Percentiles rank a stretch among this genome's conserved stretches.
Conservation (phyloP, 2,113 vertebrate genomes). For the Gobius niger region DNA sequence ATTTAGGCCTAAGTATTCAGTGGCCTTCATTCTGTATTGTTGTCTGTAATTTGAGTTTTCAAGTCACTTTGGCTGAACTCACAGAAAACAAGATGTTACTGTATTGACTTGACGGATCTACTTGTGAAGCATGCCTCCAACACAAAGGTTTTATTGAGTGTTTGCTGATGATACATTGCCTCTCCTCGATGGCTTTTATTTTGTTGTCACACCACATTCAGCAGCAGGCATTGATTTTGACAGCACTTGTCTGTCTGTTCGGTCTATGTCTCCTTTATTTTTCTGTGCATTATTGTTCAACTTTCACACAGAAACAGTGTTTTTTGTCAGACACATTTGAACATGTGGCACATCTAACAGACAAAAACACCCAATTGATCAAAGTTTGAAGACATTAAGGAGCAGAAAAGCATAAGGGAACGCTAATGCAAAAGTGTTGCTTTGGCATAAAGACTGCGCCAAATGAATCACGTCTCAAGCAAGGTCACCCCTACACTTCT, state of each 20-base stretch:
- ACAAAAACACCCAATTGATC: background rate
- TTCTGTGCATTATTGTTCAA: conserved; percentile 19
- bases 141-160: conserved; percentile 35
- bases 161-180: conserved; percentile 25
- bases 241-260: conserved; percentile 10
- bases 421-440: conserved; percentile 23
- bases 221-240: conserved; percentile 29
- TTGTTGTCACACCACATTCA: conserved; percentile 31
- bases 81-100: conserved; percentile 27
- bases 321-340: conserved; percentile 13
- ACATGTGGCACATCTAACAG: conserved; percentile 5
- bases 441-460: conserved; percentile 33
- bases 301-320: conserved; percentile 9
- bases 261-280: background rate
- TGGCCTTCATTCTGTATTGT: conserved; percentile 14
- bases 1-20: conserved; percentile 14
- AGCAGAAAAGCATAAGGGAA: conserved; percentile 6
- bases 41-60: conserved; percentile 24
- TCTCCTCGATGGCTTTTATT: conserved; percentile 35
- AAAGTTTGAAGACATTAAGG: conserved; percentile 21
- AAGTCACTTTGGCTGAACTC: conserved; percentile 21
- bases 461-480: conserved; percentile 43
- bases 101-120: conserved; percentile 32
- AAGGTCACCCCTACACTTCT: conserved; percentile 47
- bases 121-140: conserved; percentile 14